phyloP scores from a whole-genome alignment of 2,797 vertebrate genomes.

The Rhadinocentrus ornatus region DNA sequence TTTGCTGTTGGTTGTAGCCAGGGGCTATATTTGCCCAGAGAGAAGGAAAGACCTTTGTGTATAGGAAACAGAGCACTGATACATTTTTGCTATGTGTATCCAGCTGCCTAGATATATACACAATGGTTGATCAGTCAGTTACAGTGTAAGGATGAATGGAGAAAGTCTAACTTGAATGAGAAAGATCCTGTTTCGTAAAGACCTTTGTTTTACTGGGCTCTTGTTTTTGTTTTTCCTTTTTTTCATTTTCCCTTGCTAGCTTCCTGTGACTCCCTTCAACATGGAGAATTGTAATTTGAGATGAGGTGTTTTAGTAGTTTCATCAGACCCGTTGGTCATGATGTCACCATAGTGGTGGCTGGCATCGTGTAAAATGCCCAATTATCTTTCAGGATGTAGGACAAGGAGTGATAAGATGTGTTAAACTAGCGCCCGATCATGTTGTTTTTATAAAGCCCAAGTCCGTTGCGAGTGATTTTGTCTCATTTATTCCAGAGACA shows the following conservation, averaged over 20 bases:
- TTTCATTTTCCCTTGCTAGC: neutral
- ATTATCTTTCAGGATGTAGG: constrained; percentile 1
- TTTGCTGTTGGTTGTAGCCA: constrained; percentile 68
- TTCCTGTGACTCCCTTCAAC: constrained; percentile 16
- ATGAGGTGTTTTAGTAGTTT: constrained; percentile 59
- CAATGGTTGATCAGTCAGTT: constrained; percentile 65
- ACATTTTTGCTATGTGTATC: constrained; percentile 79
- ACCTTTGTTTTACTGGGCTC: neutral
- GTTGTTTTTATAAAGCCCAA: constrained; percentile 25
- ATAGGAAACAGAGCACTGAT: constrained; percentile 75
- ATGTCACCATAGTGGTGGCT: constrained; percentile 1
- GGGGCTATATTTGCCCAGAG: constrained; percentile 66
- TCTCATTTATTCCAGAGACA: neutral
- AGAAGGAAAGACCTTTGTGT: constrained; percentile 68
- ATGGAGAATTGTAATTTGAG: constrained; percentile 60
- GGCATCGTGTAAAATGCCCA: constrained; percentile 6
- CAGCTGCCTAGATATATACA: constrained; percentile 75
- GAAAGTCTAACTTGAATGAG: constrained; percentile 25
- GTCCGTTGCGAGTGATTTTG: constrained; percentile 35
- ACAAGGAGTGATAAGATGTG: neutral
- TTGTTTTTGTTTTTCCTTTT: neutral
- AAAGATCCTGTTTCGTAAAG: constrained; percentile 29
- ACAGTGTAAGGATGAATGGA: constrained; percentile 40
- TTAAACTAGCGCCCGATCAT: neutral
- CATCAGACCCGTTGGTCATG: constrained; percentile 10